A percentile compares a stretch with the other conserved stretches of the same genome.
Evolutionary conservation across 2,888 invertebrate species (phyloP).

Genomic region (Tipula lateralis): DNA sequence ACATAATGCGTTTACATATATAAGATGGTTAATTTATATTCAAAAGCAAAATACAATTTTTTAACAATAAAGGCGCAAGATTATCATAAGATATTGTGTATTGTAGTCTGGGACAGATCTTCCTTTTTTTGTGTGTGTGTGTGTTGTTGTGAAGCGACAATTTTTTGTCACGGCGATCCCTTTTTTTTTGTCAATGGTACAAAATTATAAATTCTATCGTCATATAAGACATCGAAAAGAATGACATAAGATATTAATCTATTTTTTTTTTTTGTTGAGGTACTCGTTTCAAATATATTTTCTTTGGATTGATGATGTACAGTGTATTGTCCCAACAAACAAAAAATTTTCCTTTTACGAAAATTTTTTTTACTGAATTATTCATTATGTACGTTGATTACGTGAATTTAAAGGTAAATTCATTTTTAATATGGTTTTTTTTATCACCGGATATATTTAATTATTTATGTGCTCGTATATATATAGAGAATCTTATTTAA

Average conservation of each 20-base stretch:
- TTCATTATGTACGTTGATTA: neutral
- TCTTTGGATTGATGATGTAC: neutral
- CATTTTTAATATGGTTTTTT: neutral
- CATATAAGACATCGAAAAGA: neutral
- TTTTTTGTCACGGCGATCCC: neutral
- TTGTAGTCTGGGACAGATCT: neutral
- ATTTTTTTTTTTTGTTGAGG: neutral
- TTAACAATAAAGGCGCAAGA: neutral
- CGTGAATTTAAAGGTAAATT: neutral
- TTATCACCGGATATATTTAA: slow-evolving; percentile 27
- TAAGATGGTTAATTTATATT: neutral
- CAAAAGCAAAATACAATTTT: neutral
- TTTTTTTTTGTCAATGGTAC: neutral
- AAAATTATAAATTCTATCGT: neutral
- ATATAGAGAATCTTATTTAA: neutral
- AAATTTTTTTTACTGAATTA: neutral
- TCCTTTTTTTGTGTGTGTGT: neutral
- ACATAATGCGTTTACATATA: neutral
- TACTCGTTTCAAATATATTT: neutral
- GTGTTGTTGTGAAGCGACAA: neutral
- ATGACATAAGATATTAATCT: neutral
- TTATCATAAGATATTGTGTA: neutral
- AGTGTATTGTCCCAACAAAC: neutral
- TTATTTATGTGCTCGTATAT: neutral
- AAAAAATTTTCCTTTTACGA: neutral